Conservation (phyloP, 2,113 vertebrate species). For the Crotalus helleri region DNA sequence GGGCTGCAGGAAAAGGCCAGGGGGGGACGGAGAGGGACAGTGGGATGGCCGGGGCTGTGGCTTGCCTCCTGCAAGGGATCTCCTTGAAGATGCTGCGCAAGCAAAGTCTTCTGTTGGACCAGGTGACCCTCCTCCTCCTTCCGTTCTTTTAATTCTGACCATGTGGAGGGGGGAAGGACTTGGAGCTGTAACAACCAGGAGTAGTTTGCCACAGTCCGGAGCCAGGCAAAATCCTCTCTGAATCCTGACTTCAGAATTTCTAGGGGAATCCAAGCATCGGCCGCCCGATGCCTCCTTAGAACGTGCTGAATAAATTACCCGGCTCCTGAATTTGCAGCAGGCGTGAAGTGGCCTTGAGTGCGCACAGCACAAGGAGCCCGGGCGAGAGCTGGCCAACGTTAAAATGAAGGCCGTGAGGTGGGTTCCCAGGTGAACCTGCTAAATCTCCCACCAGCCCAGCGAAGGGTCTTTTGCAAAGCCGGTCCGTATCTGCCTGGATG, state of each 20-base stretch:
- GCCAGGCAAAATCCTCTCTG: background rate
- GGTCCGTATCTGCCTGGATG: no score
- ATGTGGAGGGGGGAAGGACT: background rate
- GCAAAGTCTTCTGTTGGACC: background rate
- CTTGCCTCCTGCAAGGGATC: background rate
- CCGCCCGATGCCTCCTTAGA: background rate
- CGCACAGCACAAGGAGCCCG: no score
- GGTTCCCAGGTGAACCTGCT: background rate
- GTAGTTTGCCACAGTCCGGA: background rate
- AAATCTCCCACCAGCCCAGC: background rate
- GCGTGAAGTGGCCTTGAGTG: background rate
- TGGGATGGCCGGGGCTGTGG: background rate
- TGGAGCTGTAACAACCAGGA: background rate
- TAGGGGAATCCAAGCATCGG: background rate
- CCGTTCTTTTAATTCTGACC: background rate
- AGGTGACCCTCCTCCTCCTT: background rate
- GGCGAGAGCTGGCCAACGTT: background rate
- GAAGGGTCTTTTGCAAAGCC: background rate
- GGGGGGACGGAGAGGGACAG: accelerated
- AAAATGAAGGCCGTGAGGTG: accelerated
- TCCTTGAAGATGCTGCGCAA: background rate
- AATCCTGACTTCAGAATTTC: background rate
- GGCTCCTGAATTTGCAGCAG: background rate
- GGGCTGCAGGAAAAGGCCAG: background rate
- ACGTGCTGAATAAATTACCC: background rate